A percentile compares a stretch with the other conserved stretches of the same genome.
phyloP scores from a whole-genome alignment of 2,888 invertebrate species.

The Acanthosepion pharaonis region DNA sequence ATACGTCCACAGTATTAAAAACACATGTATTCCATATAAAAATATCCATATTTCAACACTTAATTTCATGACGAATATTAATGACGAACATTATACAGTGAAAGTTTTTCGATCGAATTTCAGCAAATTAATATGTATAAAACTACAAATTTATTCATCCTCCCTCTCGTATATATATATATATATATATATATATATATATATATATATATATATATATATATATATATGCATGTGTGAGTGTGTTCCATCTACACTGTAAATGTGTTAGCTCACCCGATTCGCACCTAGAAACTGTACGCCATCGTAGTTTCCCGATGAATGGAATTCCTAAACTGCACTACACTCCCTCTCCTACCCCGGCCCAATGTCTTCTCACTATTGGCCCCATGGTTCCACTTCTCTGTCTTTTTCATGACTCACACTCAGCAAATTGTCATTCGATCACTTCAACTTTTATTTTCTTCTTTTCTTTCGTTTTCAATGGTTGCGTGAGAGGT shows the following conservation, averaged over 20 bases:
- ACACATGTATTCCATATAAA: too few species aligned
- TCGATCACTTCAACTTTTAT: background rate
- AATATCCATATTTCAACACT: too few species aligned
- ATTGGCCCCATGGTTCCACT: too few species aligned
- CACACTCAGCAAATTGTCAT: background rate
- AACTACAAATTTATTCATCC: too few species aligned
- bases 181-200: conserved; percentile 2
- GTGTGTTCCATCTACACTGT: background rate
- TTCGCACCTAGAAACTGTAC: background rate
- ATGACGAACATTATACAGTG: too few species aligned
- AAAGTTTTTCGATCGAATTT: too few species aligned
- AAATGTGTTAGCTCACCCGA: background rate
- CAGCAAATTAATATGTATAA: too few species aligned
- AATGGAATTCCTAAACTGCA: background rate
- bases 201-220: background rate
- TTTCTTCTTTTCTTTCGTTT: background rate
- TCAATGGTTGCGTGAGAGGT: background rate
- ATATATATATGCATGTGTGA: background rate
- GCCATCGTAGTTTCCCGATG: background rate
- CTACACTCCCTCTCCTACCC: background rate
- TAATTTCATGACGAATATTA: too few species aligned
- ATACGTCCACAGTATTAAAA: too few species aligned
- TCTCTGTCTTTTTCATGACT: background rate
- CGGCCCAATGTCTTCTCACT: background rate
- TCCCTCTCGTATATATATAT: background rate